Evolutionary conservation across 2,888 invertebrate species (phyloP).

Genomic region (Rosalia funebris): DNA sequence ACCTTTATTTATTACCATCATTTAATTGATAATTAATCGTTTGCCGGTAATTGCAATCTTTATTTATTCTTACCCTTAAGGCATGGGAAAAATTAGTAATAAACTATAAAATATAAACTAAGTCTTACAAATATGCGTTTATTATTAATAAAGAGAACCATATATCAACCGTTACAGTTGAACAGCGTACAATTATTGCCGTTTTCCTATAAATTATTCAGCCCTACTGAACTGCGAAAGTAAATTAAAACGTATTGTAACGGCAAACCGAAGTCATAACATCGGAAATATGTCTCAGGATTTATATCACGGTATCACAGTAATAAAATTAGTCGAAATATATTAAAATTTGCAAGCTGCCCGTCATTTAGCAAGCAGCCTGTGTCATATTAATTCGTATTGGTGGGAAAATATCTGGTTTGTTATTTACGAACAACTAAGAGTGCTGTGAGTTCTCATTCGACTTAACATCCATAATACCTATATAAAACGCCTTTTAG

Average conservation of each 20-base stretch:
- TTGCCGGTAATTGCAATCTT: constrained; percentile 56
- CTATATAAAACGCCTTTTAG: no score
- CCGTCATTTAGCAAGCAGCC: no score
- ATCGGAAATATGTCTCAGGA: no score
- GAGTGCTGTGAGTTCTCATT: no score
- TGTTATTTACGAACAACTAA: no score
- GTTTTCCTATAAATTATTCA: background rate
- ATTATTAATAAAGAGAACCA: constrained; percentile 10
- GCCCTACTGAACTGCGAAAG: background rate
- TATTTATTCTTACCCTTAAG: constrained; percentile 50
- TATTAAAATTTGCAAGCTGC: no score
- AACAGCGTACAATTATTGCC: background rate
- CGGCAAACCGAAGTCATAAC: background rate
- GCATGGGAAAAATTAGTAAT: constrained; percentile 18
- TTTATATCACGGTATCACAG: no score
- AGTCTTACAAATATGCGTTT: constrained; percentile 11
- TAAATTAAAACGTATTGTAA: background rate
- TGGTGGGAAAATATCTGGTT: no score
- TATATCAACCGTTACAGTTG: background rate
- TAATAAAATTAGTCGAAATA: no score
- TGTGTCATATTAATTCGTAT: no score
- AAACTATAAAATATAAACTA: constrained; percentile 11
- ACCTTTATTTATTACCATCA: constrained; percentile 56
- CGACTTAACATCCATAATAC: no score
- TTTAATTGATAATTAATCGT: constrained; percentile 61